Evolutionary conservation across 2,888 invertebrate genomes (phyloP).

Genomic region (Dryomyza anilis): DNA sequence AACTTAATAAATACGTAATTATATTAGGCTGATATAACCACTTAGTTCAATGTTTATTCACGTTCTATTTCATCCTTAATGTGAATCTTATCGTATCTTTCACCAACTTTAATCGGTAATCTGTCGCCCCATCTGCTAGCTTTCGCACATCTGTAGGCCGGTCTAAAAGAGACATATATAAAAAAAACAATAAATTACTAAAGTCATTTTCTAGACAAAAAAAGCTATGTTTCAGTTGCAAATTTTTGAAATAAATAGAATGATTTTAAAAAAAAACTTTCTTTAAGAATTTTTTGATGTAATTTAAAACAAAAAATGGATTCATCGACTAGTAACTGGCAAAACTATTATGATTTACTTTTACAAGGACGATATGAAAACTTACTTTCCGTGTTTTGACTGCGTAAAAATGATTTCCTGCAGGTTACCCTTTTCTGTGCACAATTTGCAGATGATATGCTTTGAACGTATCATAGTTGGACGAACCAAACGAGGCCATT

Average conservation of each 20-base stretch:
- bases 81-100: conserved; percentile 15
- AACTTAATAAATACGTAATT: no score
- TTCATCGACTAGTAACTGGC: no score
- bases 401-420: conserved; percentile 79
- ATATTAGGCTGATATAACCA: no score
- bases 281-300: no score
- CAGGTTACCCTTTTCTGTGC: conserved; percentile 75
- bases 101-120: conserved; percentile 69
- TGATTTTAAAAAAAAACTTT: no score
- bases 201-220: neutral
- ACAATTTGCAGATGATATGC: conserved; percentile 79
- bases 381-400: conserved; percentile 75
- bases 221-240: neutral
- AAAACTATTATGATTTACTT: no score
- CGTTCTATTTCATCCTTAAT: no score
- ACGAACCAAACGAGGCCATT: conserved; percentile 81
- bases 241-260: no score
- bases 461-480: conserved; percentile 72
- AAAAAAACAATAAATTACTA: no score
- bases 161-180: conserved; percentile 60
- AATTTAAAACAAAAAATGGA: no score
- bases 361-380: no score
- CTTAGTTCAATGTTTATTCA: no score
- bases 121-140: conserved; percentile 80
- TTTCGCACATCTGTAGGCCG: conserved; percentile 75